These are phyloP conservation scores for Drosophila willistoni DNA, from an alignment of 1,140 invertebrate species.

Conservation along the genomic window DNA sequence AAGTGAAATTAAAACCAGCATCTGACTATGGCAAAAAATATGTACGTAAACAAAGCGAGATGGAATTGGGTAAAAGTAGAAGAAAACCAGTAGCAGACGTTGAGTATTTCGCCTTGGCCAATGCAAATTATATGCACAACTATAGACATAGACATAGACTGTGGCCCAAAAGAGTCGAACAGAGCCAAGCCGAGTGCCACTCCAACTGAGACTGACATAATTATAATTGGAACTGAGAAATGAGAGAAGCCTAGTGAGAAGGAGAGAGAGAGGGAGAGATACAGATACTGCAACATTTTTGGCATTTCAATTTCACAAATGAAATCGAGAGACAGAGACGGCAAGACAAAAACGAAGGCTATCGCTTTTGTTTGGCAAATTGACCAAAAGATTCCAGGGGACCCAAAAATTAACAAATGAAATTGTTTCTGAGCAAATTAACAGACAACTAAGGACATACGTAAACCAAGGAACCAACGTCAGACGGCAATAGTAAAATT, in stretches of 20 bases:
- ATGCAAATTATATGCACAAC: slow-evolving; percentile 69
- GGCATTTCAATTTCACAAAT: slow-evolving; percentile 63
- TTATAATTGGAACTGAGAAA: slow-evolving; percentile 60
- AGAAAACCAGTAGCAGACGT: slow-evolving; percentile 2
- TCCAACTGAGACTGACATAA: slow-evolving; percentile 61
- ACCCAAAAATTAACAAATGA: slow-evolving; percentile 68
- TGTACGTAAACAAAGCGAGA: slow-evolving; percentile 8
- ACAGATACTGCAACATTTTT: slow-evolving; percentile 47
- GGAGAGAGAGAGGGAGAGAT: slow-evolving; percentile 16
- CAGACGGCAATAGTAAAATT: slow-evolving; percentile 45
- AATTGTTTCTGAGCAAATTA: slow-evolving; percentile 69
- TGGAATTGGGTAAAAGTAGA: slow-evolving; percentile 25
- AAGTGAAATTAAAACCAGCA: slow-evolving; percentile 56
- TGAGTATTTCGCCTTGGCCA: slow-evolving; percentile 31
- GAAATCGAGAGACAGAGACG: slow-evolving; percentile 54
- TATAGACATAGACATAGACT: slow-evolving; percentile 4
- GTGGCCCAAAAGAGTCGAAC: slow-evolving; percentile 47
- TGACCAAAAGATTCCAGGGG: slow-evolving; percentile 56
- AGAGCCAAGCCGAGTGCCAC: slow-evolving; percentile 23
- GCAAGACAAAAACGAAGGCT: not conserved
- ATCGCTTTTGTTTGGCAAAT: slow-evolving; percentile 44
- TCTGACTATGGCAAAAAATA: slow-evolving; percentile 31
- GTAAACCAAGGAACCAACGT: slow-evolving; percentile 16
- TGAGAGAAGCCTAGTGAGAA: not conserved
- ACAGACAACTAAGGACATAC: slow-evolving; percentile 59